Evolutionary conservation across 2,797 vertebrate species (phyloP), one percentile per base, ranked within the genome.

Genomic region (Eidolon dupreanum): DNA sequence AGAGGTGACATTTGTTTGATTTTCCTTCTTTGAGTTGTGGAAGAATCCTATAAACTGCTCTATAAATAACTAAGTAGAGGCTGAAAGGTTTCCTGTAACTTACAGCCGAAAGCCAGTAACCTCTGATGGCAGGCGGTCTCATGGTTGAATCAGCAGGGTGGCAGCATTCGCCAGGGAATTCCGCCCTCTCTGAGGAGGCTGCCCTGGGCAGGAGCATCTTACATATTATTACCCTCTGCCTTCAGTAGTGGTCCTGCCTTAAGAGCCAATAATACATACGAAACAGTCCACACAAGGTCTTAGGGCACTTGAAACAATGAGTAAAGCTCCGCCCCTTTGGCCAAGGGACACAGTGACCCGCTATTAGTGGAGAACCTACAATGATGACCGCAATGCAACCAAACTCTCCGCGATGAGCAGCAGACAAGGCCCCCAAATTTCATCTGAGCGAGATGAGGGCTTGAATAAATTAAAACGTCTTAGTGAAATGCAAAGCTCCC

Each of bases 71-170:
- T 33, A 63, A 53, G 81, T 41, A 96, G 95, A 98, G 96, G 90
- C 97, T 10, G 70, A 96, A 97, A 97, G 94, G 49, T 95, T 98
- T 98, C 97, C 95, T 98, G 96, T 95, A 94, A 96, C 97, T 98
- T 95, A 86, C 20, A 87, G 88, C 4, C 79, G 86, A 59, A 96
- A 97, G 97, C 96, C 96, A 97, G 88, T 78, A 90, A 95, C 94
- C 96, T 96, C 97, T 88, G 94, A 65, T 88, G 93, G 95, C 86
- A 84, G 88, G 88, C 95, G 97, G 96, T 97, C 95, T 24, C 65
- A 77, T n/a, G 53, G 87, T 87, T 97, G 98, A 98, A 91, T 97
- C 97, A 98, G 97, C 86, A 95, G 97, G 95, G 97, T 91, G 97
- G 95, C 96, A 86, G 77, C 24, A 38, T 96, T 92, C 88, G 59